Percentiles rank a stretch among this genome's conserved stretches.
These are phyloP conservation scores for Pachypsylla venusta DNA, from an alignment of 1,140 invertebrate species.

Conservation along the genomic window DNA sequence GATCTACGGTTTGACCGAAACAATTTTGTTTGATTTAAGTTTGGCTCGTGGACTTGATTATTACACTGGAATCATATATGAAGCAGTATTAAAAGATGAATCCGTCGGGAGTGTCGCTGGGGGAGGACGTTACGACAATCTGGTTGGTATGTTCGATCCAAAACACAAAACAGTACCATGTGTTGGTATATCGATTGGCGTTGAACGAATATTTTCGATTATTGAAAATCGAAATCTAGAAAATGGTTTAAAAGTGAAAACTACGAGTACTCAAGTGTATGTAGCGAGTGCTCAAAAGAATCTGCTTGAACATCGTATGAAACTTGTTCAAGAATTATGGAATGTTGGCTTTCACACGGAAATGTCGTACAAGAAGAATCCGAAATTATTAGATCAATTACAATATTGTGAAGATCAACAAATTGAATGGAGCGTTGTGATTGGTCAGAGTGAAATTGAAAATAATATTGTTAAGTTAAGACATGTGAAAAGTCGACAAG, in stretches of 20 bases:
- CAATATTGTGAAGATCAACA: slow-evolving; percentile 87
- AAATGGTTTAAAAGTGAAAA: slow-evolving; percentile 40
- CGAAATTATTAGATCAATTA: slow-evolving; percentile 81
- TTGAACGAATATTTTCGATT: slow-evolving; percentile 51
- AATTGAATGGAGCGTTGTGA: slow-evolving; percentile 78
- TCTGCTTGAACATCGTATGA: slow-evolving; percentile 74
- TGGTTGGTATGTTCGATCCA: slow-evolving; percentile 53
- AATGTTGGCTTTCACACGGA: slow-evolving; percentile 68
- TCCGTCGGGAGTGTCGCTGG: slow-evolving; percentile 43
- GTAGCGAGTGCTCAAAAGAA: slow-evolving; percentile 91
- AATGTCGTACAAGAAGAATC: slow-evolving; percentile 88
- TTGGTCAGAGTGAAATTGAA: slow-evolving; percentile 84
- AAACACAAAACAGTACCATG: slow-evolving; percentile 44
- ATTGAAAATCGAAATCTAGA: slow-evolving; percentile 37
- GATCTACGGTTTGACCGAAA: slow-evolving; percentile 35
- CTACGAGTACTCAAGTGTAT: slow-evolving; percentile 77
- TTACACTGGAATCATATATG: slow-evolving; percentile 58
- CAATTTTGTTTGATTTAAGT: slow-evolving; percentile 46
- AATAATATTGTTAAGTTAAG: slow-evolving; percentile 70
- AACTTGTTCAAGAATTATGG: slow-evolving; percentile 75
- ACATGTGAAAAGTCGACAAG: slow-evolving; percentile 53
- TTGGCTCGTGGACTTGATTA: slow-evolving; percentile 56
- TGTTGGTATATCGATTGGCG: slow-evolving; percentile 53
- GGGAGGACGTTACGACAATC: slow-evolving; percentile 51
- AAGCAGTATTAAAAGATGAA: slow-evolving; percentile 41